These are phyloP conservation scores for Anarsia innoxiella DNA, from an alignment of 2,888 invertebrate species.

Conservation along the genomic window DNA sequence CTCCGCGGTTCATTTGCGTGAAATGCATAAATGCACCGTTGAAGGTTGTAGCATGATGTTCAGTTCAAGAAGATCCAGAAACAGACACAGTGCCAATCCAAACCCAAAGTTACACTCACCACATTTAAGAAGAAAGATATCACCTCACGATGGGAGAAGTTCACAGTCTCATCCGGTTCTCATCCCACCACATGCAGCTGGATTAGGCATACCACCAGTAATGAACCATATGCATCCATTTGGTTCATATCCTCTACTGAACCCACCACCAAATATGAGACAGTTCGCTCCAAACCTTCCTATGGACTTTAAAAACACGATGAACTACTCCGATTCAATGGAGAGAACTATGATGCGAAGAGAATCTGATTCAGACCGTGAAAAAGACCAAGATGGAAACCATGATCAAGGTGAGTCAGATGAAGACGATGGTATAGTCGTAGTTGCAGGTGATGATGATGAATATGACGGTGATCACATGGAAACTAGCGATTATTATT, in stretches of 20 bases:
- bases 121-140: conserved; percentile 93
- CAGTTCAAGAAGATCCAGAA: conserved; percentile 95
- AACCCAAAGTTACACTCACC: conserved; percentile 98
- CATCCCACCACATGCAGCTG: conserved; percentile 81
- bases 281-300: conserved; percentile 68
- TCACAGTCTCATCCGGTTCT: conserved; percentile 89
- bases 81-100: conserved; percentile 97
- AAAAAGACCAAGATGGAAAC: conserved; percentile 71
- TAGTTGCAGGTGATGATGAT: conserved; percentile 86
- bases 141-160: conserved; percentile 94
- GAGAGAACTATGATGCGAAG: conserved; percentile 51
- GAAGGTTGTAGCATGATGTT: conserved; percentile 99
- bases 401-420: conserved; percentile 77
- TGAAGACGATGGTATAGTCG: conserved; percentile 85
- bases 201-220: conserved; percentile 78
- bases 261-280: conserved; percentile 79
- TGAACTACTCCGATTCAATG: conserved; percentile 45
- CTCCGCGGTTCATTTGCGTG: conserved; percentile 97
- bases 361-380: conserved; percentile 58
- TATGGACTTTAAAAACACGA: conserved; percentile 67
- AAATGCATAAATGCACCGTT: conserved; percentile 99
- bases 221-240: conserved; percentile 84
- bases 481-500: conserved; percentile 62
- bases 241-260: conserved; percentile 85
- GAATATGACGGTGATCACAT: conserved; percentile 78